Evolutionary conservation across 2,888 invertebrate species (phyloP).

Genomic region (Steinernema scapterisci): DNA sequence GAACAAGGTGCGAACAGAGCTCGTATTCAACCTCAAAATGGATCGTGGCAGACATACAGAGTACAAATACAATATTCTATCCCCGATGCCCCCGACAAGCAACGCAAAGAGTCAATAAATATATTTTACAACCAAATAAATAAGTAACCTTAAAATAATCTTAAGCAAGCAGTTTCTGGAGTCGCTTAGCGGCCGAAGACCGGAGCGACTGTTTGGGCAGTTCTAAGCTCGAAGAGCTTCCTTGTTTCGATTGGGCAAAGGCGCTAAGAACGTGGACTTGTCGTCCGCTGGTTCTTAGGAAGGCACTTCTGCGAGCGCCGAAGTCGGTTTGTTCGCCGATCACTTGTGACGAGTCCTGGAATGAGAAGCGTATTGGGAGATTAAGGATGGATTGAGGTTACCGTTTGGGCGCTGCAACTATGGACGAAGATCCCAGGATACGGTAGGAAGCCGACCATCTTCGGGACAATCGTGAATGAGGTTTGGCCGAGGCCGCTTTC

Average conservation of each 20-base stretch:
- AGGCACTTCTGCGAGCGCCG: conserved; percentile 55
- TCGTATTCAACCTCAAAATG: too few species aligned
- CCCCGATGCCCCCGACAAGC: too few species aligned
- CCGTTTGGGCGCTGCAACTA: conserved; percentile 41
- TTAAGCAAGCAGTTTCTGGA: conserved; percentile 47
- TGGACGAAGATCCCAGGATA: conserved; percentile 63
- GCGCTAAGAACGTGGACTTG: conserved; percentile 65
- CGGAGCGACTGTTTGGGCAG: conserved; percentile 42
- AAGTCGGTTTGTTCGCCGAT: conserved; percentile 40
- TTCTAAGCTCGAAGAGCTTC: conserved; percentile 34
- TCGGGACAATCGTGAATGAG: conserved; percentile 58
- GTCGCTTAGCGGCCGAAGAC: conserved; percentile 43
- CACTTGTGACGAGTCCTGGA: conserved; percentile 11
- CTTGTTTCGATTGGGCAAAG: conserved; percentile 42
- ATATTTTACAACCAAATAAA: conserved; percentile 15
- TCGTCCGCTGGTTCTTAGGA: conserved; percentile 61
- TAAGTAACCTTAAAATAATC: conserved; percentile 35
- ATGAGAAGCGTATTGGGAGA: neutral
- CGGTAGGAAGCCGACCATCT: conserved; percentile 61
- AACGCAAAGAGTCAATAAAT: conserved; percentile 26
- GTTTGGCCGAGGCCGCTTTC: conserved; percentile 65
- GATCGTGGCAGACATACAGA: too few species aligned
- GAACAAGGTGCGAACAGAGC: too few species aligned
- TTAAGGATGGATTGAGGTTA: neutral
- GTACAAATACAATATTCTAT: too few species aligned